Evolutionary conservation across 2,797 vertebrate genomes (phyloP), one percentile per base, ranked within the genome.

Genomic region (Bovichtus variegatus): DNA sequence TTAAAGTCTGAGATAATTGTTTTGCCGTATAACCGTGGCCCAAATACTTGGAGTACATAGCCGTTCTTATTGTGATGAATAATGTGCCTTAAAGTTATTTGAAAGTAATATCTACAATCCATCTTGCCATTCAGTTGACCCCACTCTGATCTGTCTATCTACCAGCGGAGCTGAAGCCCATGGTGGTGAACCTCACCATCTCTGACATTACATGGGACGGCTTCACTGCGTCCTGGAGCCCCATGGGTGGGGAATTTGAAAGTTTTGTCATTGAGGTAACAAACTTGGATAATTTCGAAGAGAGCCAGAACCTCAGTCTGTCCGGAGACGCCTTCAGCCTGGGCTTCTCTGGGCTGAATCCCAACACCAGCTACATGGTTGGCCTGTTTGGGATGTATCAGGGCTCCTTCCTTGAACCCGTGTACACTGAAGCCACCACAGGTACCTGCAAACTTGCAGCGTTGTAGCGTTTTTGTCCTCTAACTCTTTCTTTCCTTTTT

Each of bases 201-300:
- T 95, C 95, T 74, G 91, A 95, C 88, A 72, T 93, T 87, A 95
- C 94, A 89, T 97, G 97, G 96, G 95, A 96, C 88, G 90, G 95
- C 85, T 95, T 97, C 93, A 97, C 91, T 89, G 94, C 96, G 78
- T 95, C 95, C 92, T 99, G 98, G 98, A 96, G 81, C 19, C 95
- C 95, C 64, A 81, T 86, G 0, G 93, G 91, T 0, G 94, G 94
- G 75, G 93, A 92, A 60, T 99, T 93, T 95, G 96, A 98, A 89
- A 95, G 76, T 93, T 99, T 98, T 97, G 89, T 98, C 87, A 85
- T 98, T 88, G 96, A 98, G 94, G 95, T 99, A 92, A 95, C 95
- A 92, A 97, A 98, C 86, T 11, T 94, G 70, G 96, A 96, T 63
- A 90, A 90, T 53, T 83, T 94, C 0, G 89, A 91, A 38, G 93